Conservation (phyloP, 2,888 invertebrate genomes). For the Drosophila gaucha region DNA sequence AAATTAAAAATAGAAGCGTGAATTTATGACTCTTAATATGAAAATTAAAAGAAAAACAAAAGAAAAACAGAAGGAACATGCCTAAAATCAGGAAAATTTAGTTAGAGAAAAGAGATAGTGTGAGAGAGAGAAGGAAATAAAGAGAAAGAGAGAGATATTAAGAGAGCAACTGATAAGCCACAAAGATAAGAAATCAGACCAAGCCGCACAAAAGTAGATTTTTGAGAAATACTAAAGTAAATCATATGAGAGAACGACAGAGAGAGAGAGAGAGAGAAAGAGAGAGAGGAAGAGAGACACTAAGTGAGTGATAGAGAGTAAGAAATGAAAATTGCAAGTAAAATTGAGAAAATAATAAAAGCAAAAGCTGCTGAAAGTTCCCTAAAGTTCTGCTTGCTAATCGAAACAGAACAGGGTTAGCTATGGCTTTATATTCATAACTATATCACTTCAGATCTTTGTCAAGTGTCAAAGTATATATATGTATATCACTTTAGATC, state of each 20-base stretch:
- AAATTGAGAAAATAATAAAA: neutral
- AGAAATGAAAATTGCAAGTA: neutral
- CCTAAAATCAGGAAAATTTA: conserved; percentile 14
- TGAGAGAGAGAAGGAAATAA: neutral
- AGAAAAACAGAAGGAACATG: conserved; percentile 3
- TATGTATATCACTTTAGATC: neutral
- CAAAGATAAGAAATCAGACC: conserved; percentile 4
- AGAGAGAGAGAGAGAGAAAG: neutral
- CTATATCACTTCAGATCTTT: too few species aligned
- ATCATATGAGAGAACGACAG: too few species aligned
- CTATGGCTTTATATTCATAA: too few species aligned
- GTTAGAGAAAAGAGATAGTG: neutral
- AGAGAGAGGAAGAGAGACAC: neutral
- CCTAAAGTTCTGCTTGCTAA: neutral
- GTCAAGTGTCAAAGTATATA: too few species aligned
- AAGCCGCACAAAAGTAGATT: neutral
- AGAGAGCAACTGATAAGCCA: conserved; percentile 3
- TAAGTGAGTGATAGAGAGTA: neutral
- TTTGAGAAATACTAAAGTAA: neutral
- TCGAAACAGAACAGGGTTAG: too few species aligned
- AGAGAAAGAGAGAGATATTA: neutral
- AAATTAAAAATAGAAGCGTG: conserved; percentile 28
- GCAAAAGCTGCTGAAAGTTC: neutral
- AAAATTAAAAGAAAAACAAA: conserved; percentile 70
- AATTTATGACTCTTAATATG: conserved; percentile 71